Evolutionary conservation across 1,140 invertebrate genomes (phyloP).

Genomic region (Aricia agestis): DNA sequence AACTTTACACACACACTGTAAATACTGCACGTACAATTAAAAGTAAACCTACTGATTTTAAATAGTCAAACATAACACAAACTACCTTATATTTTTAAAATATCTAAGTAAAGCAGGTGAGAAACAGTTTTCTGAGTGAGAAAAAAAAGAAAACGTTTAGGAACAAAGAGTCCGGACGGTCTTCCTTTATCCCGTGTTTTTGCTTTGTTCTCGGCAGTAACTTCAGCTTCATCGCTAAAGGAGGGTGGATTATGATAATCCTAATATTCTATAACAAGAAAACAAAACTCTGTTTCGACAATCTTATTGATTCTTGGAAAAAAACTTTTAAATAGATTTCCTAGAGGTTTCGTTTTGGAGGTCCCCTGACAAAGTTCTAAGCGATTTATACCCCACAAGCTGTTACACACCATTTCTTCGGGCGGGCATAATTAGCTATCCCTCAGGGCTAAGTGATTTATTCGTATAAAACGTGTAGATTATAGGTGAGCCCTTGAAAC

Average conservation of each 20-base stretch:
- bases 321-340: not conserved
- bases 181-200: not conserved
- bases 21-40: too few species aligned
- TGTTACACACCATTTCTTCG: slow-evolving; percentile 16
- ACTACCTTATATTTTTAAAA: too few species aligned
- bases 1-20: too few species aligned
- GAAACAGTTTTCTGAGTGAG: not conserved
- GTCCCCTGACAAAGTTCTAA: not conserved
- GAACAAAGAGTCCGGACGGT: not conserved
- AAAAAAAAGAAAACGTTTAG: not conserved
- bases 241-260: not conserved
- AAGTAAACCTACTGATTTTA: too few species aligned
- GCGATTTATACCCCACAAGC: slow-evolving; percentile 24
- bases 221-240: not conserved
- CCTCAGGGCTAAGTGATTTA: slow-evolving; percentile 18
- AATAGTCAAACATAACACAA: too few species aligned
- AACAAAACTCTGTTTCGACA: not conserved
- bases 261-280: not conserved
- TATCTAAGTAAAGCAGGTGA: not conserved
- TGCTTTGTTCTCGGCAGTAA: slow-evolving; percentile 2
- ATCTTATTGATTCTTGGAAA: not conserved
- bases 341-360: not conserved
- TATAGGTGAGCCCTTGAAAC: not conserved
- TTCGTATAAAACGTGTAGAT: slow-evolving; percentile 4
- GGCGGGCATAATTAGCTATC: slow-evolving; percentile 6